Evolutionary conservation across 1,140 invertebrate genomes (phyloP), one percentile per base, ranked within the genome.

Genomic region (Wasmannia auropunctata): DNA sequence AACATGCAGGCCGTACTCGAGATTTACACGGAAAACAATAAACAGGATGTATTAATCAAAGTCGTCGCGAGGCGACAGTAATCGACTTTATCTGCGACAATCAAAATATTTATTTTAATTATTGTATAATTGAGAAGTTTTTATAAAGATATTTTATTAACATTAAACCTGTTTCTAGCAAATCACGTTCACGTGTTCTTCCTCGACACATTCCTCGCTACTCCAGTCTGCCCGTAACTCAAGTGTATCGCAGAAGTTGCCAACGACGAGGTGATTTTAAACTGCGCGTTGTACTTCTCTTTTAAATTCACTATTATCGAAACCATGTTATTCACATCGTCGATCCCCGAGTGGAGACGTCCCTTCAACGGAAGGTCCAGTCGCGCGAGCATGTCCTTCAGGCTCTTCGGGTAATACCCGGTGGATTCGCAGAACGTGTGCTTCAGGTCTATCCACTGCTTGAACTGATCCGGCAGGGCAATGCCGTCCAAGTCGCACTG

Each of bases 371-470:
- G 76, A 51, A 95, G 16, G 2, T 94, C 84, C 2, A 94, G 60
- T 62, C 79, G 37, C 1, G 3, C 65, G 0, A 95, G 85, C 94
- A 95, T 95, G 43, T 92, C 85, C 16, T 49, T 87, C n/a, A 95
- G 76, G 65, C 88, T 92, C 6, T 85, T 85, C 16, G 95, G 95
- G 88, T 92, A 95, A 85, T 89, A 51, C 2, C 92, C 79, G 0
- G 87, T 93, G 2, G 79, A 77, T 1, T 87, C 16, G n/a, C 80
- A 92, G 74, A 93, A 94, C 6, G 51, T 95, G 90, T 93, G 95
- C 94, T 97, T 97, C 5, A 97, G 93, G 90, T 97, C 96, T 56
- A 96, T 96, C 96, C 96, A 97, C n/a, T 92, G 80, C 16, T 93
- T 93, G 67, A 96, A 96, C 90, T 96, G 95, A 19, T 90, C n/a